Evolutionary conservation across 1,140 invertebrate species (phyloP).

Genomic region (Sweltsa coloradensis): DNA sequence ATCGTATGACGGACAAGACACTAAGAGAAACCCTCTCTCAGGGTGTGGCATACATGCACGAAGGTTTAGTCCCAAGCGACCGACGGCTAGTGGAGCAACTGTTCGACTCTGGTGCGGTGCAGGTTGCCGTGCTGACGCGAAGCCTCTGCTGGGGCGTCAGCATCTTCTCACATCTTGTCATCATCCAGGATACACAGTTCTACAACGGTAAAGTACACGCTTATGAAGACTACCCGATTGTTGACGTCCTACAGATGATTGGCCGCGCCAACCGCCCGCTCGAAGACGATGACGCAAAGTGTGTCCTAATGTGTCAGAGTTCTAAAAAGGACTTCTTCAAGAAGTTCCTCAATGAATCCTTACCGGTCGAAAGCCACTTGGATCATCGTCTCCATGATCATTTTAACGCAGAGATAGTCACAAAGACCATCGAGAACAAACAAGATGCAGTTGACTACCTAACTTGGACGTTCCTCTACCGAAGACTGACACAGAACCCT

Average conservation of each 20-base stretch:
- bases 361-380: slow-evolving; percentile 95
- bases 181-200: slow-evolving; percentile 95
- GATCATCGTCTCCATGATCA: slow-evolving; percentile 98
- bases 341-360: slow-evolving; percentile 94
- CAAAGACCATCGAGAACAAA: slow-evolving; percentile 99
- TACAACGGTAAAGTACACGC: slow-evolving; percentile 91
- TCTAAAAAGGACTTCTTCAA: slow-evolving; percentile 99
- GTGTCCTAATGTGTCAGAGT: slow-evolving; percentile 91
- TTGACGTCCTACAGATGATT: slow-evolving; percentile 96
- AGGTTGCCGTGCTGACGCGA: slow-evolving; percentile 83
- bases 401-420: slow-evolving; percentile 99
- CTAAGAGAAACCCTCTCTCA: slow-evolving; percentile 76
- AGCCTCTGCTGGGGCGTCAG: slow-evolving; percentile 87
- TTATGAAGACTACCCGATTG: slow-evolving; percentile 97
- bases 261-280: slow-evolving; percentile 81
- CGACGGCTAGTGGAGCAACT: slow-evolving; percentile 82
- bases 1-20: slow-evolving; percentile 78
- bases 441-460: slow-evolving; percentile 99
- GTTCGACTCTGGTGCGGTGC: slow-evolving; percentile 86
- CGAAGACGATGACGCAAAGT: slow-evolving; percentile 89
- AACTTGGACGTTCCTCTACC: slow-evolving; percentile 98
- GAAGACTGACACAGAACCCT: slow-evolving; percentile 90
- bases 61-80: slow-evolving; percentile 77
- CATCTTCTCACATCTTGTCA: slow-evolving; percentile 79
- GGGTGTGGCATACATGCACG: slow-evolving; percentile 95